Conservation (phyloP, 2,113 vertebrate genomes). For the Pseudois nayaur region DNA sequence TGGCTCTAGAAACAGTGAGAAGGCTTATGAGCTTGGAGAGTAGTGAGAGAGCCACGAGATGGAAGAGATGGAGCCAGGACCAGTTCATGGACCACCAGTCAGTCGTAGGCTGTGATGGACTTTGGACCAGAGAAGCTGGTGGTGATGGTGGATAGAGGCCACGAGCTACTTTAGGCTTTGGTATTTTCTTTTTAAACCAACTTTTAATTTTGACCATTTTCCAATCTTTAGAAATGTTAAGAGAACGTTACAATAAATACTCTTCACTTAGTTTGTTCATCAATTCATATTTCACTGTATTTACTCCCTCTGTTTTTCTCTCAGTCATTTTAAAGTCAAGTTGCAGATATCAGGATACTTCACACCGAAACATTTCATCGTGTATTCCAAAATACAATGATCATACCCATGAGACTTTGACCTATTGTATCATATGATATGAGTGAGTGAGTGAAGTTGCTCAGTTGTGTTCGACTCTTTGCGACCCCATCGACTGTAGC, state of each 20-base stretch:
- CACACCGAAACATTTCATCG: not conserved
- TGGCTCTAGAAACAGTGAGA: not conserved
- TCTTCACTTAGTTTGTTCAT: not conserved
- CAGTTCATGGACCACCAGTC: too few species aligned
- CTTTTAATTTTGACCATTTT: not conserved
- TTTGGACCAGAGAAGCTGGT: not conserved
- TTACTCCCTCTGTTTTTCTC: not conserved
- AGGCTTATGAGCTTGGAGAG: not conserved
- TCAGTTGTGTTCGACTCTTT: too few species aligned
- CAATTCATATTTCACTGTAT: not conserved
- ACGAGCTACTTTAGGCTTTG: not conserved
- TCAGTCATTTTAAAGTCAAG: not conserved
- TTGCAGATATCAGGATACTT: not conserved
- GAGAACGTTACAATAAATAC: not conserved
- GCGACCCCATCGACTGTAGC: too few species aligned
- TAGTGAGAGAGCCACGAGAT: not conserved
- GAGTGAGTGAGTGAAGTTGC: too few species aligned
- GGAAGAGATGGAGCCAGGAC: not conserved
- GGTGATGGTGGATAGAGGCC: not conserved
- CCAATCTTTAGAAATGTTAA: not conserved
- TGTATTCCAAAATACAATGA: not conserved
- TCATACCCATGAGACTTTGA: not conserved
- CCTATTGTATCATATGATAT: too few species aligned
- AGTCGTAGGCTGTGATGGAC: not conserved
- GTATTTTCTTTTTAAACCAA: not conserved